These are phyloP conservation scores for Turnix velox DNA, from an alignment of 2,113 vertebrate species.

Conservation along the genomic window DNA sequence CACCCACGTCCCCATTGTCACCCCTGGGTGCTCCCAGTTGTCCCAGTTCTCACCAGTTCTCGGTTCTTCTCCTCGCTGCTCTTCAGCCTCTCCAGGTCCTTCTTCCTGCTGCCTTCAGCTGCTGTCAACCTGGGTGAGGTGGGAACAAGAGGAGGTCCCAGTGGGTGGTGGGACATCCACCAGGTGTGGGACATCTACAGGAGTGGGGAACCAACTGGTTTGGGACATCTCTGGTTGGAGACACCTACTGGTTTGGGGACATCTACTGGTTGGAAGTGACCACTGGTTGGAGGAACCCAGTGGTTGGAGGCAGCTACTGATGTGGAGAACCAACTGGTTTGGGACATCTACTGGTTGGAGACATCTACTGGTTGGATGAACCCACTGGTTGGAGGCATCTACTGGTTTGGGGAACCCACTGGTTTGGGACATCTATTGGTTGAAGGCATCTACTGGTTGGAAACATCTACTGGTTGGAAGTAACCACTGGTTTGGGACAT, in stretches of 20 bases:
- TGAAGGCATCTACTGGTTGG: not conserved
- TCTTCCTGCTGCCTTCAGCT: slow-evolving; percentile 79
- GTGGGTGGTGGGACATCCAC: accelerated
- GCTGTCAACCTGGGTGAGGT: slow-evolving; percentile 66
- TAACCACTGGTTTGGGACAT: not conserved
- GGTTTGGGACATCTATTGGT: too few species aligned
- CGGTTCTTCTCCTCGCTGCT: slow-evolving; percentile 3
- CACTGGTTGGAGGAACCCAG: not conserved
- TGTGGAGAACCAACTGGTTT: not conserved
- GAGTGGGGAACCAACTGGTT: accelerated
- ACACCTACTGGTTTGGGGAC: not conserved
- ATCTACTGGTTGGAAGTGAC: not conserved
- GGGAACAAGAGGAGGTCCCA: accelerated
- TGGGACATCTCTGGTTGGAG: too few species aligned
- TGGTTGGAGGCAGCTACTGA: too few species aligned
- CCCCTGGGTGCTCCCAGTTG: accelerated
- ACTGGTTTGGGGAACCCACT: not conserved
- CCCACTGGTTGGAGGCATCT: not conserved
- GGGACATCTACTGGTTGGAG: not conserved
- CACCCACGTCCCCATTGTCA: not conserved
- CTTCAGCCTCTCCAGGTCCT: slow-evolving; percentile 76
- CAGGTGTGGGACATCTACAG: too few species aligned
- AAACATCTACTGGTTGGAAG: not conserved
- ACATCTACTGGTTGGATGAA: not conserved
- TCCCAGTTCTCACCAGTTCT: not conserved